Conservation (phyloP, 2,797 vertebrate species). For the Lemur catta region DNA sequence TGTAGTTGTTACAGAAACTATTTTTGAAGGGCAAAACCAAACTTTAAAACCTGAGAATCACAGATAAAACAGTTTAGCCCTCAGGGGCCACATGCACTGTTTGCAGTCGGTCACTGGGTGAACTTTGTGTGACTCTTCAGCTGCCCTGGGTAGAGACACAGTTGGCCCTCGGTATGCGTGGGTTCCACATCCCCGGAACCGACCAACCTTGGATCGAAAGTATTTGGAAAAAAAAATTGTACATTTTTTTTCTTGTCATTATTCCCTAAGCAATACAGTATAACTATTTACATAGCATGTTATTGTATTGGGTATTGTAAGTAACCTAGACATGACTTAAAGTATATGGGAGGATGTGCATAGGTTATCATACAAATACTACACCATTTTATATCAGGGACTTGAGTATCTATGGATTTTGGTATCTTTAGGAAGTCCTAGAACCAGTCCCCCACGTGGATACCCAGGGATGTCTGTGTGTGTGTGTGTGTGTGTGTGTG, state of each 20-base stretch:
- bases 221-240: neutral
- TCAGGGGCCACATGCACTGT: neutral
- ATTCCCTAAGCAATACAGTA: neutral
- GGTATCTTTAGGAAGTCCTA: neutral
- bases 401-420: neutral
- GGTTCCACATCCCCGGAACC: neutral
- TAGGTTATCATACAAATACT: neutral
- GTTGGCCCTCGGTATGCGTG: neutral
- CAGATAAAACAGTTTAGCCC: neutral
- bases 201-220: neutral
- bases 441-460: neutral
- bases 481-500: too few species aligned
- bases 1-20: neutral
- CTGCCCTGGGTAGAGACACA: neutral
- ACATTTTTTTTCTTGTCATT: neutral
- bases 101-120: neutral
- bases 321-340: neutral
- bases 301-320: neutral
- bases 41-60: neutral
- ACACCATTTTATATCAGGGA: neutral
- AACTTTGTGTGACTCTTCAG: neutral
- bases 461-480: neutral
- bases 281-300: neutral
- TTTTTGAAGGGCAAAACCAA: conserved; percentile 15
- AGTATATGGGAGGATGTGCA: neutral